Evolutionary conservation across 2,888 invertebrate species (phyloP).

Genomic region (Terebella lapidaria): DNA sequence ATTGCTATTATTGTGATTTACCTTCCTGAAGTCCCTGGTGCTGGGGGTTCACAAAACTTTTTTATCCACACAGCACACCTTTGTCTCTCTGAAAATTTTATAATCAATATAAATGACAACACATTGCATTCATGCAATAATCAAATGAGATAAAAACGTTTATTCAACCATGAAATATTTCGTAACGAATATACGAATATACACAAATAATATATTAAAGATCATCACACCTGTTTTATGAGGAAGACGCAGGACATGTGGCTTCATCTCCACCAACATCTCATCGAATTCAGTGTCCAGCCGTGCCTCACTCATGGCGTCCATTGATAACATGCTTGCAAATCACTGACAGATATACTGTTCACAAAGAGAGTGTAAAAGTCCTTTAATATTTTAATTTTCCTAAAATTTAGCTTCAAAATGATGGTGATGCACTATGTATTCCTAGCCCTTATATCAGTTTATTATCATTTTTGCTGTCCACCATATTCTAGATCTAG

Average conservation of each 20-base stretch:
- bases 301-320: background rate
- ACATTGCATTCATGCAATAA: background rate
- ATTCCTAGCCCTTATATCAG: too few species aligned
- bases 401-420: too few species aligned
- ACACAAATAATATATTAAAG: background rate
- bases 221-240: conserved; percentile 43
- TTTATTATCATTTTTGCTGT: too few species aligned
- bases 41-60: conserved; percentile 46
- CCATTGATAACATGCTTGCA: background rate
- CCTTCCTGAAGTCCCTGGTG: conserved; percentile 8
- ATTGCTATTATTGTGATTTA: background rate
- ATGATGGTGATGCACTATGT: too few species aligned
- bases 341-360: too few species aligned
- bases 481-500: too few species aligned
- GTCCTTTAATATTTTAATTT: too few species aligned
- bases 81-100: conserved; percentile 41
- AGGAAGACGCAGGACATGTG: conserved; percentile 46
- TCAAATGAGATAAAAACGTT: background rate
- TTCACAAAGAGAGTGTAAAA: too few species aligned
- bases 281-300: conserved; percentile 50
- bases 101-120: background rate
- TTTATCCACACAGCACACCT: conserved; percentile 52
- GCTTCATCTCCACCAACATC: conserved; percentile 48
- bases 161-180: too few species aligned
- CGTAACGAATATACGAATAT: background rate